Base-by-base conservation (phyloP, 2,888 invertebrate genomes). In the Serrognathus titanus region DNA sequence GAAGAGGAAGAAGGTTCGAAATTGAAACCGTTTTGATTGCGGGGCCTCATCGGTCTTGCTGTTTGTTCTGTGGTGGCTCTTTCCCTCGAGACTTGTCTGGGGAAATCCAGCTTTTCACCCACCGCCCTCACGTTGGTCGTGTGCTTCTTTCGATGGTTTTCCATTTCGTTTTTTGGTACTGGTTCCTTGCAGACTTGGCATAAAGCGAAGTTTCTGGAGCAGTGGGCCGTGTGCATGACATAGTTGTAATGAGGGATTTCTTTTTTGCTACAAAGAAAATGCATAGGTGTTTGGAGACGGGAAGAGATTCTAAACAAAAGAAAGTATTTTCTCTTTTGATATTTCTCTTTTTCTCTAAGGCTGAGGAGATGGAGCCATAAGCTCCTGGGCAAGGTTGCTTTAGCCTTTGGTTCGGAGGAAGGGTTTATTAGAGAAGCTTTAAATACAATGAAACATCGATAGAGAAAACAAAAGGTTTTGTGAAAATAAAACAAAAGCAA, bases 101-200 rank as follows among this genome's bases (percentile, higher is more conserved):
- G 56, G 35, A 56, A 56, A 40, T 52, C 48, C n/a, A 56, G 40
- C 3, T 52, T 43, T 10, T 56, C 56, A 7, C 24, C 12, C 35
- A 24, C 39, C 11, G 37, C 31, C 45, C 40, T 37, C 11, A 16
- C 46, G 13, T 53, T 39, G 9, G n/a, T 63, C 51, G 53, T 65
- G 64, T 55, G 69, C 74, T 74, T 48, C 71, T 67, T 78, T 66
- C 67, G 75, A 66, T 89, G 89, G 0, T 80, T 76, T 48, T 84
- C 80, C 57, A 85, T 77, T 55, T 87, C 82, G 0, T 78, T 71
- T 40, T 81, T 79, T 0, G 83, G 84, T 51, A 89, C 81, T 0
- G 88, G 85, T 69, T 88, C 88, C 66, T 85, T 83, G 75, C 89
- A 89, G 2, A 81, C 80, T 0, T 82, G 80, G 66, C 89, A 89